These are phyloP conservation scores for Halcyon smyrnensis DNA, from an alignment of 2,797 vertebrate species.

Conservation along the genomic window DNA sequence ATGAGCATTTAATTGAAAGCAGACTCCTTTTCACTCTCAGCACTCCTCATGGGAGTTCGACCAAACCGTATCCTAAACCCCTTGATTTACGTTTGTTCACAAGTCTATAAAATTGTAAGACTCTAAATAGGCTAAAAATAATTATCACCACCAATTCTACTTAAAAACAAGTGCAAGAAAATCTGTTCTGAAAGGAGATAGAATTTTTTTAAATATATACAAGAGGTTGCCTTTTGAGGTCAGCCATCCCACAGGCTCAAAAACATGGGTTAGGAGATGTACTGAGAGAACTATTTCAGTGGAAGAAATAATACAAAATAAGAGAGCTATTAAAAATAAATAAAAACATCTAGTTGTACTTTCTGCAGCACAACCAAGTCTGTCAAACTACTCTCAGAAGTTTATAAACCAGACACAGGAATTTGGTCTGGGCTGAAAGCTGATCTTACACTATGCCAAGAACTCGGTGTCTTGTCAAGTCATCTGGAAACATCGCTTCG, in stretches of 20 bases:
- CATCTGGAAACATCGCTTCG: not conserved
- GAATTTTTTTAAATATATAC: not conserved
- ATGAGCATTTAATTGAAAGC: not conserved
- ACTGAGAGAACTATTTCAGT: not conserved
- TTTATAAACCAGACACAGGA: slow-evolving; percentile 57
- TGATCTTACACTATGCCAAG: slow-evolving; percentile 30
- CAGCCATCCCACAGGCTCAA: not conserved
- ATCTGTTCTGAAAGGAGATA: not conserved
- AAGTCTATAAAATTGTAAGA: not conserved
- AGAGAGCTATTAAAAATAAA: not conserved
- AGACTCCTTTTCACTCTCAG: not conserved
- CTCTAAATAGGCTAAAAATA: not conserved
- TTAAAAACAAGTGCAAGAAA: not conserved
- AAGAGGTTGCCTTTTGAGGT: not conserved
- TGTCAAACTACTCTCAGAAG: not conserved
- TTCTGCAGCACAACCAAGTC: not conserved
- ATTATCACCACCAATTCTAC: not conserved
- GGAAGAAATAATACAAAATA: not conserved
- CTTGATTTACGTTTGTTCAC: not conserved
- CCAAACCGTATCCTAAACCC: not conserved
- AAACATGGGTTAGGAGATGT: not conserved
- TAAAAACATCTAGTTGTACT: not conserved
- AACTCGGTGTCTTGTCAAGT: slow-evolving; percentile 42
- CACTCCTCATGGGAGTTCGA: not conserved
- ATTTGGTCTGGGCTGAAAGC: slow-evolving; percentile 52